A percentile compares a stretch with the other conserved stretches of the same genome.
Evolutionary conservation across 1,140 invertebrate genomes (phyloP).

Genomic region (Apis mellifera): DNA sequence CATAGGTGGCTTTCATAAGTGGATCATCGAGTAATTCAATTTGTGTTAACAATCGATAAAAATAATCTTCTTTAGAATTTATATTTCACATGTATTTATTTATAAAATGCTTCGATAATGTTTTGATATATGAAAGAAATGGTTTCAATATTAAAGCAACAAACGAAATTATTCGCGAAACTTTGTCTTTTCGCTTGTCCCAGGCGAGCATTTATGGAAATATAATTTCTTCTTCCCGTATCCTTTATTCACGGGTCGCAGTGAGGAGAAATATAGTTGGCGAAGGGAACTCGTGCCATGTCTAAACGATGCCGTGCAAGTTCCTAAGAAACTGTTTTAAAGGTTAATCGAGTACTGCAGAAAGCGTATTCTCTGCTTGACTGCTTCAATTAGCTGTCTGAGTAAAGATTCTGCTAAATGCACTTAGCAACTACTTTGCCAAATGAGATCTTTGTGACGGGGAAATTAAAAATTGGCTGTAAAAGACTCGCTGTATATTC

Average conservation of each 20-base stretch:
- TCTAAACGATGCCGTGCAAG: not conserved
- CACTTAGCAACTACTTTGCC: no score
- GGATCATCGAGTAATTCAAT: no score
- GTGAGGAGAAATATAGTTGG: slow-evolving; percentile 32
- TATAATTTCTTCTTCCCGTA: slow-evolving; percentile 59
- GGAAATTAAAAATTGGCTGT: no score
- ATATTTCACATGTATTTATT: no score
- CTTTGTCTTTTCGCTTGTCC: slow-evolving; percentile 40
- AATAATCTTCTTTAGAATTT: no score
- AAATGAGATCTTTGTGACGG: not conserved
- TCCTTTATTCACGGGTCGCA: slow-evolving; percentile 64
- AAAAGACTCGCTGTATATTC: no score
- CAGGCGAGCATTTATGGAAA: slow-evolving; percentile 63
- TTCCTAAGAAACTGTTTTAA: slow-evolving; percentile 18
- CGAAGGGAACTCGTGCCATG: slow-evolving; percentile 6
- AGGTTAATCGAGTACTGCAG: not conserved
- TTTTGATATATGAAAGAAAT: not conserved
- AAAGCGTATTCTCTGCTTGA: slow-evolving; percentile 43
- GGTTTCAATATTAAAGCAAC: not conserved
- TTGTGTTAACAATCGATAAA: no score
- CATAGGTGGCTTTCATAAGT: no score
- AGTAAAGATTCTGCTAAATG: not conserved
- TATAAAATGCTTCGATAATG: no score
- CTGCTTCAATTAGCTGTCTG: slow-evolving; percentile 19
- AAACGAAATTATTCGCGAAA: not conserved